Conservation (phyloP, 2,888 invertebrate species). For the Nomada lathburiana region DNA sequence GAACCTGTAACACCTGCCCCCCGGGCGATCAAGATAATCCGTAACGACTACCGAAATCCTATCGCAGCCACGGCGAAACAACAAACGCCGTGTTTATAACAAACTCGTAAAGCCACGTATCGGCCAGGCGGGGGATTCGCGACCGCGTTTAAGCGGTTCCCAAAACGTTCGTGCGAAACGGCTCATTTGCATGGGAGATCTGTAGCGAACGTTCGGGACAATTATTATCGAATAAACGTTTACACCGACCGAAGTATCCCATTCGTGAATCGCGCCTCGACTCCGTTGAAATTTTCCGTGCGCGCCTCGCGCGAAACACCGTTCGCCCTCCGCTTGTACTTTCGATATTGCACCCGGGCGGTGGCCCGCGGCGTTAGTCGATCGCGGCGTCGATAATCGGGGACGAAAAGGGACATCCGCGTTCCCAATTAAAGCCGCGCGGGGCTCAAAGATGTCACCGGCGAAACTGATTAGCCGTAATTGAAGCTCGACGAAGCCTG, state of each 20-base stretch:
- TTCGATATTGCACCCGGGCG: neutral
- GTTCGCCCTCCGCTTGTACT: neutral
- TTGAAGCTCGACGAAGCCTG: slow-evolving; percentile 57
- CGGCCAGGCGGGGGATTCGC: neutral
- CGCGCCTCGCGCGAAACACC: no score
- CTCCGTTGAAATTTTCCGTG: neutral
- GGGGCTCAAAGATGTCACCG: slow-evolving; percentile 77
- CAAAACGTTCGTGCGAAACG: slow-evolving; percentile 48
- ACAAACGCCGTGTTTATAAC: slow-evolving; percentile 29
- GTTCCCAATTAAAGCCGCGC: slow-evolving; percentile 74
- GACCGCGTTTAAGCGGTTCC: slow-evolving; percentile 11
- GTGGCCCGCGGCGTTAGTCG: neutral
- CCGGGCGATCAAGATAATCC: slow-evolving; percentile 4
- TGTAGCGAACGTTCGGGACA: slow-evolving; percentile 5
- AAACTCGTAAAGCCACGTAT: slow-evolving; percentile 32
- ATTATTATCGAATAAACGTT: slow-evolving; percentile 45
- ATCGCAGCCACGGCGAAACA: neutral
- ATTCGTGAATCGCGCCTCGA: no score
- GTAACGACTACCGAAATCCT: slow-evolving; percentile 12
- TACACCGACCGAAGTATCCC: slow-evolving; percentile 23
- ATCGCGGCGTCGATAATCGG: slow-evolving; percentile 17
- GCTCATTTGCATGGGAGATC: slow-evolving; percentile 26
- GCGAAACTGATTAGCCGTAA: slow-evolving; percentile 75
- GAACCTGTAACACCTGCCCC: neutral
- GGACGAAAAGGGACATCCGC: slow-evolving; percentile 58